Conservation (phyloP, 2,888 invertebrate genomes). For the Alviniconcha strummeri region DNA sequence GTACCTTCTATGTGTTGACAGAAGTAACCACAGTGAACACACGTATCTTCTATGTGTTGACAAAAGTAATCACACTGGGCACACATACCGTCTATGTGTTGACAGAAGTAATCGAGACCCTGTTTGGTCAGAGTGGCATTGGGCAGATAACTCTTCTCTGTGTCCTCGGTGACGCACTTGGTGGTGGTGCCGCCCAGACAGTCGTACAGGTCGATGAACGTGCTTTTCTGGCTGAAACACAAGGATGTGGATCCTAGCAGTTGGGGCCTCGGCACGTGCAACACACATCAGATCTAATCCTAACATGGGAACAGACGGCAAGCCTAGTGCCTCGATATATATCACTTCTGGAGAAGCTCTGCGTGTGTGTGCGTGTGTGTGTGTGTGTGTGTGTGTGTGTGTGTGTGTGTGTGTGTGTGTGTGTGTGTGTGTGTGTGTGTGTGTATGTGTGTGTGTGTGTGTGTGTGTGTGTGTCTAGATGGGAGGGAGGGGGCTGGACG, state of each 20-base stretch:
- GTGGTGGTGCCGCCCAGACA: constrained; percentile 8
- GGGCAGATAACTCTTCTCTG: constrained; percentile 10
- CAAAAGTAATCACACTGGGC: too few species aligned
- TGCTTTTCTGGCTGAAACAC: background rate
- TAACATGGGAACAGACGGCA: background rate
- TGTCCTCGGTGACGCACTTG: background rate
- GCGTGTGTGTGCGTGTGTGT: background rate
- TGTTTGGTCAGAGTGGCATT: background rate
- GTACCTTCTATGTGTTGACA: too few species aligned
- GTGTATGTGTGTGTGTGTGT: too few species aligned
- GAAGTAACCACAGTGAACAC: too few species aligned
- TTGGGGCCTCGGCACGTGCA: background rate
- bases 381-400: too few species aligned
- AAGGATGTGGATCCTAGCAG: background rate
- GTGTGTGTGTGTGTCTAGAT: background rate
- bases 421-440: constrained; percentile 2
- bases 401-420: background rate
- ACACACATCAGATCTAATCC: background rate
- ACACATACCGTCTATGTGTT: background rate
- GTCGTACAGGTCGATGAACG: background rate
- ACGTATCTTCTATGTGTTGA: too few species aligned
- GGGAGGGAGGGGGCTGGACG: background rate
- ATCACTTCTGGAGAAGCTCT: background rate
- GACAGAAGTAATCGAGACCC: constrained; percentile 14
- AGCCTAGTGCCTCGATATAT: too few species aligned